Evolutionary conservation across 1,140 invertebrate genomes (phyloP).

Genomic region (Ceratina calcarata): DNA sequence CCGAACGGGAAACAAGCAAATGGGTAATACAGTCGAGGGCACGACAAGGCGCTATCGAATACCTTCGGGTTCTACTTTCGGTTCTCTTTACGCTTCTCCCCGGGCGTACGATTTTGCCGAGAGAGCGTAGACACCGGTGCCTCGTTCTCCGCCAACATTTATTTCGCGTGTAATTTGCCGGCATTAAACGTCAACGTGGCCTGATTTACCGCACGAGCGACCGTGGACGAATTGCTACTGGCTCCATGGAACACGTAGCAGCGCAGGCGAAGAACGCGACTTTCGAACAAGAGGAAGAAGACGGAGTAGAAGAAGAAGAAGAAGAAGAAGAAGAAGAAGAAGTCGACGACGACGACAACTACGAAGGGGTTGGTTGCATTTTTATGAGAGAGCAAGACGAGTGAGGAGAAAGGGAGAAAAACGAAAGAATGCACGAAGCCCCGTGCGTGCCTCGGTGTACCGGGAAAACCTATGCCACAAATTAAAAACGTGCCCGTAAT

Average conservation of each 20-base stretch:
- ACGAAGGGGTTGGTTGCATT: neutral
- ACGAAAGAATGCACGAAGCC: conserved; percentile 29
- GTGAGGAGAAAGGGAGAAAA: neutral
- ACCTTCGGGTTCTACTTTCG: conserved; percentile 29
- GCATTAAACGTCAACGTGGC: conserved; percentile 77
- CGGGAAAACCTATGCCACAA: conserved; percentile 18
- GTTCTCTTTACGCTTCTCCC: conserved; percentile 31
- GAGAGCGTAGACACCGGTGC: conserved; percentile 43
- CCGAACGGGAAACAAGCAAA: no score
- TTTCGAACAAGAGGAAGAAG: conserved; percentile 14
- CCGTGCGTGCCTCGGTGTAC: conserved; percentile 18
- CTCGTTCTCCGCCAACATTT: conserved; percentile 71
- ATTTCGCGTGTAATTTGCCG: conserved; percentile 79
- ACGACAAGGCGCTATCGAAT: conserved; percentile 11
- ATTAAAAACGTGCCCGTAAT: no score
- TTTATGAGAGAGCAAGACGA: neutral
- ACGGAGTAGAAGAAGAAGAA: conserved; percentile 44
- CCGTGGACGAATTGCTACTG: conserved; percentile 77
- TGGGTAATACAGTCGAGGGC: neutral
- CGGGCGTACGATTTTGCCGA: conserved; percentile 17
- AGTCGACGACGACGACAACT: conserved; percentile 2
- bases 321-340: conserved; percentile 50
- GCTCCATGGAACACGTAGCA: conserved; percentile 71
- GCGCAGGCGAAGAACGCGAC: conserved; percentile 17
- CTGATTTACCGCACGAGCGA: conserved; percentile 77